Conservation (phyloP, 2,797 vertebrate genomes). For the Tolypeutes matacus region DNA sequence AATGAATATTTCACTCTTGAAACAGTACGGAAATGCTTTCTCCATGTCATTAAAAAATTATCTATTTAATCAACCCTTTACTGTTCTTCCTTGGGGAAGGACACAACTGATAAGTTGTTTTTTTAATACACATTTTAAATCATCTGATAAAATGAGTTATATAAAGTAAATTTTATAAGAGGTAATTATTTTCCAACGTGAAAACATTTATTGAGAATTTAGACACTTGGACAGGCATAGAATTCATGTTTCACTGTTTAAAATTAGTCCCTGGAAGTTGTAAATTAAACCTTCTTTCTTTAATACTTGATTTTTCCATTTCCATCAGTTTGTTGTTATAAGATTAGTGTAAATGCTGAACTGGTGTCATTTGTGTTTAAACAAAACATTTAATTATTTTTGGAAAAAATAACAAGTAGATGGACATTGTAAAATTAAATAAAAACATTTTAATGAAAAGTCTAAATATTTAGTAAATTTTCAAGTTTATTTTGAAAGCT, state of each 20-base stretch:
- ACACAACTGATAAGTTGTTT: background rate
- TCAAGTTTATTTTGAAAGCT: conserved; percentile 67
- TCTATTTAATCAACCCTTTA: background rate
- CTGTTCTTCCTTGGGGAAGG: background rate
- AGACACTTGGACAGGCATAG: background rate
- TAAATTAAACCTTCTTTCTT: conserved; percentile 68
- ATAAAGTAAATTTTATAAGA: conserved; percentile 47
- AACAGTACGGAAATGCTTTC: background rate
- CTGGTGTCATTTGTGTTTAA: conserved; percentile 72
- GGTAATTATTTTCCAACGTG: background rate
- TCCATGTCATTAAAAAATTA: background rate
- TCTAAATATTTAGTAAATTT: conserved; percentile 70
- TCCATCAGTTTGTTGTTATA: conserved; percentile 70
- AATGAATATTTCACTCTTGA: background rate
- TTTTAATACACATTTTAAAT: conserved; percentile 1
- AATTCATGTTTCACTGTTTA: conserved; percentile 42
- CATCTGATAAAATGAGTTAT: background rate
- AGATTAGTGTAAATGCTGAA: conserved; percentile 67
- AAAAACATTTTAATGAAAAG: conserved; percentile 70
- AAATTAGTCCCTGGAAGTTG: conserved; percentile 60
- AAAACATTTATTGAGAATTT: conserved; percentile 52
- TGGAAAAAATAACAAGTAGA: conserved; percentile 70
- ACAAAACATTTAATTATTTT: conserved; percentile 75
- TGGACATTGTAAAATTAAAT: conserved; percentile 68
- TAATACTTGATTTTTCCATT: conserved; percentile 71